Conservation (phyloP, 2,113 vertebrate genomes). For the Poecile atricapillus region DNA sequence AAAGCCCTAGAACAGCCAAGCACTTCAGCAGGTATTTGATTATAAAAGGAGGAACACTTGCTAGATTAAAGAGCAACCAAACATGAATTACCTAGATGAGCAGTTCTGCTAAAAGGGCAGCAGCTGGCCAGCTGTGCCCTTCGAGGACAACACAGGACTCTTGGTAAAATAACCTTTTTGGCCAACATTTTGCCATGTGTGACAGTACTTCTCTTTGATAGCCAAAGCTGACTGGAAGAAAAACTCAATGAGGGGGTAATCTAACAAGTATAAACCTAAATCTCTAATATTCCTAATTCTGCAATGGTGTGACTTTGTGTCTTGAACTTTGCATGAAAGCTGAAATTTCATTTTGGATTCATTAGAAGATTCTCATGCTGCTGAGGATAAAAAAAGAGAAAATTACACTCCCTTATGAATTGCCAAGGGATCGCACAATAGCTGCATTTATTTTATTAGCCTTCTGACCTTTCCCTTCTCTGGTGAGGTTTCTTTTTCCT, state of each 20-base stretch:
- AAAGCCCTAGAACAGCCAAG: neutral
- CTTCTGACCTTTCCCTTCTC: conserved; percentile 51
- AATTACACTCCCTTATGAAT: neutral
- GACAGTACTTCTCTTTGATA: neutral
- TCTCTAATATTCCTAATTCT: neutral
- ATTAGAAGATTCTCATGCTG: neutral
- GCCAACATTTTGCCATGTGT: neutral
- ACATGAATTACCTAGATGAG: neutral
- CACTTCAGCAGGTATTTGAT: neutral
- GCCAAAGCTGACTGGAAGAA: neutral
- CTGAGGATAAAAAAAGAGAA: neutral
- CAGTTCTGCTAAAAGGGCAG: neutral
- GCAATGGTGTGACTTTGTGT: neutral
- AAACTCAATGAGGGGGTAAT: neutral
- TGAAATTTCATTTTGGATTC: neutral
- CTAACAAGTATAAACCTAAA: neutral
- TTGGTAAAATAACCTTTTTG: neutral
- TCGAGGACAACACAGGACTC: neutral
- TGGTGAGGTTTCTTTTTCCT: conserved; percentile 57
- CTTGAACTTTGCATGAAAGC: neutral
- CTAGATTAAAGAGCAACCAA: neutral
- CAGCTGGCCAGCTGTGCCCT: neutral
- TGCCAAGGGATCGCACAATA: conserved; percentile 20
- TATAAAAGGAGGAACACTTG: neutral
- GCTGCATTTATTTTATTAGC: conserved; percentile 62